Conservation (phyloP, 2,888 invertebrate species). For the Yponomeuta sedellus region DNA sequence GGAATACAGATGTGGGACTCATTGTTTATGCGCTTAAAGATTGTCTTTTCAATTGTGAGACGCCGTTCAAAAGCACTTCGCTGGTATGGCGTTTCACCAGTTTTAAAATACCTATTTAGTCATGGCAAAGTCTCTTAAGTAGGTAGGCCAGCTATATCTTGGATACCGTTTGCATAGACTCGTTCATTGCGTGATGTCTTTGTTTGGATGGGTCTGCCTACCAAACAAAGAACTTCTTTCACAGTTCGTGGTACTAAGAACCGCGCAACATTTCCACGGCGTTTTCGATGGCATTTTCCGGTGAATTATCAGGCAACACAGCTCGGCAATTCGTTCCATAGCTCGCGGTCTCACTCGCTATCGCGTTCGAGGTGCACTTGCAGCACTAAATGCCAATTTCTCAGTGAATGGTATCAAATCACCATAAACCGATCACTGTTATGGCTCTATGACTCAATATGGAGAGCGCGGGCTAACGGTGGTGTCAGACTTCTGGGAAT, state of each 20-base stretch:
- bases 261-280: not conserved
- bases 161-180: not conserved
- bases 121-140: too few relatives aligned
- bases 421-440: conserved; percentile 59
- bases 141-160: not conserved
- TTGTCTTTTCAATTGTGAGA: too few relatives aligned
- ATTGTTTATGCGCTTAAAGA: conserved; percentile 53
- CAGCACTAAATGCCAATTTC: conserved; percentile 62
- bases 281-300: too few relatives aligned
- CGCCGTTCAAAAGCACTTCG: too few relatives aligned
- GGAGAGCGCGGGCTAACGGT: conserved; percentile 59
- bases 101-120: too few relatives aligned
- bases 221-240: not conserved
- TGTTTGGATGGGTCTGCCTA: not conserved
- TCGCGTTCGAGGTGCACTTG: conserved; percentile 28
- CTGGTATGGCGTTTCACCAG: too few relatives aligned
- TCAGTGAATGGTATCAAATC: conserved; percentile 71
- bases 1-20: conserved; percentile 58
- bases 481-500: conserved; percentile 38
- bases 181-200: not conserved
- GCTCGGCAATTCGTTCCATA: conserved; percentile 18
- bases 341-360: conserved; percentile 18
- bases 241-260: not conserved
- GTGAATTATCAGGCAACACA: conserved; percentile 12
- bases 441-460: conserved; percentile 47